Evolutionary conservation across 2,888 invertebrate genomes (phyloP).

Genomic region (Drosophila algonquin): DNA sequence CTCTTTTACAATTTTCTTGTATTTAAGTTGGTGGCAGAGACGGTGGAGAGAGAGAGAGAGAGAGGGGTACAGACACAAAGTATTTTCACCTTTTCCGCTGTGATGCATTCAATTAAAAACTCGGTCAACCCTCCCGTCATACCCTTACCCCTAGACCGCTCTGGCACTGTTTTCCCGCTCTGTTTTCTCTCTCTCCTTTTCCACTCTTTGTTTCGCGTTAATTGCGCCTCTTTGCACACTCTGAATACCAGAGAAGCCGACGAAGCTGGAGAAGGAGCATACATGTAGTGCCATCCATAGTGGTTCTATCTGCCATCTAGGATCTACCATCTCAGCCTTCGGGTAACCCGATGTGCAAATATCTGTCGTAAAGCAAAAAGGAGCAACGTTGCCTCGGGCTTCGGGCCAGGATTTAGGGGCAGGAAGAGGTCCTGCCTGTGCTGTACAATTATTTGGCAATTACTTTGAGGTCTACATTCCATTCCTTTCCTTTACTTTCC

Average conservation of each 20-base stretch:
- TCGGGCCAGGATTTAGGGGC: constrained; percentile 22
- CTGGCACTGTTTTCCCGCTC: constrained; percentile 33
- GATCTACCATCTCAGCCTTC: constrained; percentile 5
- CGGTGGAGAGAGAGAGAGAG: constrained; percentile 26
- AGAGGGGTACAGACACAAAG: constrained; percentile 10
- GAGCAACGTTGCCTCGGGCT: constrained; percentile 32
- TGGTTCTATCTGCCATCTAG: constrained; percentile 23
- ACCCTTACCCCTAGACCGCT: neutral
- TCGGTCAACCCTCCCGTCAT: constrained; percentile 55
- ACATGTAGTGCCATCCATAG: neutral
- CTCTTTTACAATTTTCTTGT: constrained; percentile 19
- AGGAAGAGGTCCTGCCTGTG: constrained; percentile 3
- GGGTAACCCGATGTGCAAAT: constrained; percentile 30
- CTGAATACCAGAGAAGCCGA: constrained; percentile 14
- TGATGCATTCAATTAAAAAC: constrained; percentile 76
- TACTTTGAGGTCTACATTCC: constrained; percentile 19
- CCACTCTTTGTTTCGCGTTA: constrained; percentile 42
- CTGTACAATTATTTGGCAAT: constrained; percentile 40
- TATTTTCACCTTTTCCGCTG: constrained; percentile 75
- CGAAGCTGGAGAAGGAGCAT: neutral
- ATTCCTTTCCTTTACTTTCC: neutral
- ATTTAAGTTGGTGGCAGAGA: constrained; percentile 16
- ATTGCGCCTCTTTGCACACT: constrained; percentile 66
- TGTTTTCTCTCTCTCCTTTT: constrained; percentile 14
- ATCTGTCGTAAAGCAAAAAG: constrained; percentile 21